Percentiles rank a stretch among this genome's conserved stretches.
Evolutionary conservation across 1,140 invertebrate genomes (phyloP).

Genomic region (Agrypnia vestita): DNA sequence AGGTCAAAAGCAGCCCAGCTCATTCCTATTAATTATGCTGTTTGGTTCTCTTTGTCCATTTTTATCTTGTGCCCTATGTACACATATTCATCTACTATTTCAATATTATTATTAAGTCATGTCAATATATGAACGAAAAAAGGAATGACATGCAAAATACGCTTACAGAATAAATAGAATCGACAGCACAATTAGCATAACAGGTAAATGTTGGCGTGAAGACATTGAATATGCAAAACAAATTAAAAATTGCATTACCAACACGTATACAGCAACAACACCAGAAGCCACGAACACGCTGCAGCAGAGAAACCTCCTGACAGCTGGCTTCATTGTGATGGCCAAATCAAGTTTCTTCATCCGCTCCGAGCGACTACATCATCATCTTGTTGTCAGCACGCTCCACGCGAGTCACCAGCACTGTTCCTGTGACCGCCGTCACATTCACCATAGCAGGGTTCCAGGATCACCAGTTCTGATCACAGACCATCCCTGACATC

Average conservation of each 20-base stretch:
- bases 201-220: no score
- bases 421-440: background rate
- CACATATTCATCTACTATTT: no score
- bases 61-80: no score
- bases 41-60: no score
- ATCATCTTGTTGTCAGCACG: background rate
- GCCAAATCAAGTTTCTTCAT: slow-evolving; percentile 7
- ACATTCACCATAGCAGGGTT: slow-evolving; percentile 1
- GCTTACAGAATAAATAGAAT: background rate
- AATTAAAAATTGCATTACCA: slow-evolving; percentile 63
- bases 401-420: background rate
- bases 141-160: background rate
- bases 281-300: slow-evolving; percentile 71
- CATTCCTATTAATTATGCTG: no score
- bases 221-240: no score
- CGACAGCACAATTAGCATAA: no score
- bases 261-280: slow-evolving; percentile 71
- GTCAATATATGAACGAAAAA: no score
- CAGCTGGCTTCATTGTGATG: slow-evolving; percentile 68
- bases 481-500: background rate
- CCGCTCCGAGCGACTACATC: background rate
- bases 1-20: no score
- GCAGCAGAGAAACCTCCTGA: slow-evolving; percentile 71
- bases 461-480: background rate
- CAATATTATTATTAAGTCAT: no score